Base-by-base conservation (phyloP, 2,888 invertebrate genomes). In the Mechanitis mazaeus region DNA sequence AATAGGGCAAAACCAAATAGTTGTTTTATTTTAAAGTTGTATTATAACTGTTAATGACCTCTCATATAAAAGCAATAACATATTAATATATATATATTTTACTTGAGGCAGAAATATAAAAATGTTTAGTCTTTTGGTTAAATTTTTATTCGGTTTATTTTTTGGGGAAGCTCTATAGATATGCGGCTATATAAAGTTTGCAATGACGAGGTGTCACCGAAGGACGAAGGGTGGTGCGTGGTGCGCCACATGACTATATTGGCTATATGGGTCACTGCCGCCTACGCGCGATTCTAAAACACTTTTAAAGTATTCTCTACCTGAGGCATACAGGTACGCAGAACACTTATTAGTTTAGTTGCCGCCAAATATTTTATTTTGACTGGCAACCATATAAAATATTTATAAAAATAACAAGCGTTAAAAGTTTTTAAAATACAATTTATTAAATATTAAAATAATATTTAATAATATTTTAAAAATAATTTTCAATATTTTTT, bases 251-350 rank as follows among this genome's bases (percentile, higher is more conserved):
- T 75, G 77, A 75, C 79, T 76, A 64, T 75, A 71, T 70, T 64
- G 68, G 59, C 79, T 77, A 89, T 87, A 79, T 87, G 85, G 89
- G 89, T 88, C 89, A 89, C 83, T 84, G 83, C 80, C 87, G 85
- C 82, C 84, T 80, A 86, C 85, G 83, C 85, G 86, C 83, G 79
- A 86, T 84, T 83, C 85, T 82, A 88, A 86, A 85, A 83, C 87
- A 89, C 85, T 70, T 85, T 79, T 77, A 79, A 79, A 85, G 74
- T 80, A 79, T 77, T 72, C 67, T 69, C 73, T 68, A 76, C 72
- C 72, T 76, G 68, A 71, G 31, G 11, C 3, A 28, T 50, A 50
- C 31, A 31, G 9, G 11, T 9, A 35, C 35, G 3, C 35, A 35
- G 20, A 42, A 42, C 11, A 9, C 38, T 42, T 42, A 42, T 9